Evolutionary conservation across 1,140 invertebrate genomes (phyloP).

Genomic region (Saccostrea cuccullata): DNA sequence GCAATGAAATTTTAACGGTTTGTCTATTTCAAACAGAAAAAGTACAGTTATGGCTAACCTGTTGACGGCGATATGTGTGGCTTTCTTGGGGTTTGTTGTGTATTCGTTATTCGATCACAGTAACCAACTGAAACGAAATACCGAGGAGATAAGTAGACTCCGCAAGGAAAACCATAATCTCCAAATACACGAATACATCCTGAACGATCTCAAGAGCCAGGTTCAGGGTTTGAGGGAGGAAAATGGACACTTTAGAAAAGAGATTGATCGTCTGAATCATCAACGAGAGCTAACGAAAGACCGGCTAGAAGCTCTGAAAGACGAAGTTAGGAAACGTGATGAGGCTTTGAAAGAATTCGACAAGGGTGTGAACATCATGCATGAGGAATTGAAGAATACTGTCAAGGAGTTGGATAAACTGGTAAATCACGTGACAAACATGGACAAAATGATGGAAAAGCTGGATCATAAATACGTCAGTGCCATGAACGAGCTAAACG

Average conservation of each 20-base stretch:
- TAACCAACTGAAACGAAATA: not conserved
- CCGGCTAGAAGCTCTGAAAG: not conserved
- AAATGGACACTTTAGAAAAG: not conserved
- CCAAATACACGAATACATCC: not conserved
- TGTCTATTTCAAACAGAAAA: not conserved
- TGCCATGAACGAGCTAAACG: not conserved
- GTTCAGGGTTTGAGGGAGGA: not conserved
- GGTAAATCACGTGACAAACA: not conserved
- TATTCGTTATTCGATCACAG: not conserved
- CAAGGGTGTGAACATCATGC: not conserved
- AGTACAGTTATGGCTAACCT: not conserved
- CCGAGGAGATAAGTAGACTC: not conserved
- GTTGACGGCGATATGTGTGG: not conserved
- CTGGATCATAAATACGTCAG: not conserved
- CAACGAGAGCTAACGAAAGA: not conserved
- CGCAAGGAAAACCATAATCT: not conserved
- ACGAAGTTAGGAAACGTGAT: not conserved
- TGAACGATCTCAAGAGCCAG: conserved; percentile 9
- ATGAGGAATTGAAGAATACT: not conserved
- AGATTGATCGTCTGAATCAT: not conserved
- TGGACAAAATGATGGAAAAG: not conserved
- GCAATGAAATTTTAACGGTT: not conserved
- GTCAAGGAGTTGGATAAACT: not conserved
- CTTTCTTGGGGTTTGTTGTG: not conserved
- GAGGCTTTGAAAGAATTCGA: not conserved